Evolutionary conservation across 2,888 invertebrate genomes (phyloP), one percentile per base, ranked within the genome.

Genomic region (Ephialtes manifestator): DNA sequence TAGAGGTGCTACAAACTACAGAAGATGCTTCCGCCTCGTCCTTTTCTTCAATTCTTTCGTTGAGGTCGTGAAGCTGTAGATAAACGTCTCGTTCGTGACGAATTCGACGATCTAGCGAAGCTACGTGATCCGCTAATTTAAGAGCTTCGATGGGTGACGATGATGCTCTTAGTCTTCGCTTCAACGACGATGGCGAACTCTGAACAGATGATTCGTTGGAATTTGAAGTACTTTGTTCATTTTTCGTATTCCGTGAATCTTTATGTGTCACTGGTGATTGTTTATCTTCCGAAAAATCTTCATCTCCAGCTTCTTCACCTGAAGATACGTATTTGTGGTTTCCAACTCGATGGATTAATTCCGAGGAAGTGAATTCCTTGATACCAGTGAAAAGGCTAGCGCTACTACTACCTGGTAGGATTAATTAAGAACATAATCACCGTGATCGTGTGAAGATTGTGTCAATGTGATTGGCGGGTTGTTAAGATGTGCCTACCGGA

Each of bases 41-140:
- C 53, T 86, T 88, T 67, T 92, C 92, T 43, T 91, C 92, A 78
- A 91, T 91, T 8, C 88, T 82, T 60, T 87, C 85, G 18, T 81
- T 74, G 5, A 74, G 46, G 11, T 71, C 83, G 31, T 88, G 87
- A 48, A 89, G 74, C 65, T 87, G 87, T 10, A 87, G 74, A 68
- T 87, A 89, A 20, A 83, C 39, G 53, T 89, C 88, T n/a, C 88
- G 87, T 55, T 90, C 88, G 1, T 85, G 84, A 0, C 85, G 83
- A 18, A 89, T 84, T 39, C 88, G 88, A 35, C 86, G 89, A 63
- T 84, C 85, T 31, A 85, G 74, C 10, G 84, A 60, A 7, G 85
- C 87, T 5, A 86, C 78, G 11, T 84, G 88, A 46, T 84, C 85
- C 7, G 86, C 80, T 39, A 89, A 48, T 10, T 80, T 84, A 4